Evolutionary conservation across 2,797 vertebrate species (phyloP), one percentile per base, ranked within the genome.

Genomic region (Eleutherodactylus coqui): DNA sequence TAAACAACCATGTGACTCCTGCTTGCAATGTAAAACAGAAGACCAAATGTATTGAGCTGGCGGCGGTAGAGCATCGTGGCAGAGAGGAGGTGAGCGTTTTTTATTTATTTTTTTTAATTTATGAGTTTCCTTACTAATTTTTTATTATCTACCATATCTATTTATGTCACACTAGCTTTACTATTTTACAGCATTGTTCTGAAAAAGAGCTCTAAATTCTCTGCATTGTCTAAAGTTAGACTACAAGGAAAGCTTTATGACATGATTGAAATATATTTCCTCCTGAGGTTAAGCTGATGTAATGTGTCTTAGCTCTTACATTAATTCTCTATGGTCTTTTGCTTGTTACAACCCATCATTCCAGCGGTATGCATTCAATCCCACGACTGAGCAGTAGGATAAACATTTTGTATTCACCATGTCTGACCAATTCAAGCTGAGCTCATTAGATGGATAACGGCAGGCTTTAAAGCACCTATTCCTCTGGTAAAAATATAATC

Each of bases 401-500:
- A 72, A 69, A 43, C 38, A 72, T 43, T 72, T n/a, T 72, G 32
- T 72, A 72, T n/a, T 43, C 19, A 41, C n/a, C 69, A n/a, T 45
- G n/a, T 73, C 43, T 27, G 70, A 13, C 24, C 70, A 24, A 27
- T 16, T 45, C 38, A 45, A 41, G 67, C 41, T 16, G 70, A 45
- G 70, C 41, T 38, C 41, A 45, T 73, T 45, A 73, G 70, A 45
- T 27, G 36, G 70, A 73, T 21, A 69, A 69, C 64, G 19, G 64
- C 41, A 27, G 70, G 70, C 34, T 73, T 43, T 73, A 73, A n/a
- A 73, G 29, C 70, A 73, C 70, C 70, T 73, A 73, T 43, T 16
- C 6, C 69, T 73, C 41, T 27, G 24, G 24, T 45, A 24, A 43
- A 27, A 16, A 43, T 13, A 4, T 73, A 73, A 73, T 73, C 36